Conservation (phyloP, 2,797 vertebrate species). For the Gobio occitaniae region DNA sequence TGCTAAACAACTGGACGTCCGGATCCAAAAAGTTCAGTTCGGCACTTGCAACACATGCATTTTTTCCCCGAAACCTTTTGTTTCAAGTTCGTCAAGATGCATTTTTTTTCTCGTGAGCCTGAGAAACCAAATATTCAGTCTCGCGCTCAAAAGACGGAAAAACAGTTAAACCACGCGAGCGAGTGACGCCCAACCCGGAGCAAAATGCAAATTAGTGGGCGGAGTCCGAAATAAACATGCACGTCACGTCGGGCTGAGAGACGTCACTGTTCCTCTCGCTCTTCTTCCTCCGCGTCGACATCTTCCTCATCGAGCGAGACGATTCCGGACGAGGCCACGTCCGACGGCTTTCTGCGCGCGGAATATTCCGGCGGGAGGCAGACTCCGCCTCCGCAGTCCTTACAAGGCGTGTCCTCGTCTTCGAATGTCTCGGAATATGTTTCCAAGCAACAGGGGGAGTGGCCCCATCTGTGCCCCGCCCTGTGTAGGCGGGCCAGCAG, state of each 20-base stretch:
- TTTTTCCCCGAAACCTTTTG: background rate
- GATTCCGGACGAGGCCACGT: slow-evolving; percentile 91
- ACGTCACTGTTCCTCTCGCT: slow-evolving; percentile 63
- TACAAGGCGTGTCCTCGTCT: slow-evolving; percentile 87
- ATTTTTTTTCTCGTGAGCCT: background rate
- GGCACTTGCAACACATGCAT: slow-evolving; percentile 54
- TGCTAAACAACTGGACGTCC: slow-evolving; percentile 68
- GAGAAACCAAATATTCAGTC: slow-evolving; percentile 9
- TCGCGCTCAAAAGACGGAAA: background rate
- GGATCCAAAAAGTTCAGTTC: slow-evolving; percentile 33
- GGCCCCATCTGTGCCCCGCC: slow-evolving; percentile 66
- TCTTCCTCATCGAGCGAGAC: slow-evolving; percentile 92
- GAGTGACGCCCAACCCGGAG: background rate
- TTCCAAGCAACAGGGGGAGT: slow-evolving; percentile 87
- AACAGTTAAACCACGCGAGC: background rate
- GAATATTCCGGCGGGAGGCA: slow-evolving; percentile 74
- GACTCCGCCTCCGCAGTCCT: slow-evolving; percentile 82
- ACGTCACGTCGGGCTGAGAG: slow-evolving; percentile 1
- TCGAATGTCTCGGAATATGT: slow-evolving; percentile 92
- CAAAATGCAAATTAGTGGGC: slow-evolving; percentile 33
- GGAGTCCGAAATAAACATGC: slow-evolving; percentile 53
- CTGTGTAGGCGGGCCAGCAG: slow-evolving; percentile 86
- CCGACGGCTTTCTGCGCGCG: slow-evolving; percentile 85
- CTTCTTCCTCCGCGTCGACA: slow-evolving; percentile 76
- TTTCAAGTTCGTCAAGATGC: background rate